These are phyloP conservation scores for Lypha dubia DNA, from an alignment of 2,888 invertebrate genomes.

Conservation along the genomic window DNA sequence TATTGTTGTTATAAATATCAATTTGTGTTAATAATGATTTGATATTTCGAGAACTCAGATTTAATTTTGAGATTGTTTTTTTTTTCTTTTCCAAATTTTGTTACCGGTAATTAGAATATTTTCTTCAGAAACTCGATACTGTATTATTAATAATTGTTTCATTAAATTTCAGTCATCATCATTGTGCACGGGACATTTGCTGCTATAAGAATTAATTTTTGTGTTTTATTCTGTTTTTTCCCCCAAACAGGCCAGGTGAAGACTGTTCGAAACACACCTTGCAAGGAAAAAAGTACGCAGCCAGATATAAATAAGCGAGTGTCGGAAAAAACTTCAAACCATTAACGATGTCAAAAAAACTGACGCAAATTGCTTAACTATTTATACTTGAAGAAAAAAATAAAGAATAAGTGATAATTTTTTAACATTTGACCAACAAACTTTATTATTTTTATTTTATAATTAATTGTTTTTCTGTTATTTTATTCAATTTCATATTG, in stretches of 20 bases:
- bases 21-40: too few relatives aligned
- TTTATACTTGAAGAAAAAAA: conserved; percentile 4
- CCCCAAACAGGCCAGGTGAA: conserved; percentile 43
- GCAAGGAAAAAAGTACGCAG: neutral
- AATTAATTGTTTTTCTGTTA: conserved; percentile 6
- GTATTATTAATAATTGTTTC: conserved; percentile 14
- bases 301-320: neutral
- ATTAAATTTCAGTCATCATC: conserved; percentile 53
- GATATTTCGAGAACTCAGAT: too few relatives aligned
- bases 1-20: too few relatives aligned
- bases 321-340: neutral
- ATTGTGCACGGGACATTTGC: conserved; percentile 31
- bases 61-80: too few relatives aligned
- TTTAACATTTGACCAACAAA: conserved; percentile 48
- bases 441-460: conserved; percentile 28
- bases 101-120: neutral
- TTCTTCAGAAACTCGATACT: neutral
- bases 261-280: neutral
- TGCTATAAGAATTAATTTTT: conserved; percentile 56
- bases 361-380: neutral
- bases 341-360: neutral
- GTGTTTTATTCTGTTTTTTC: conserved; percentile 56
- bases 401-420: conserved; percentile 52
- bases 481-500: conserved; percentile 4
- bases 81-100: too few relatives aligned